Conservation (phyloP, 2,113 vertebrate genomes). For the Heliornis fulica region DNA sequence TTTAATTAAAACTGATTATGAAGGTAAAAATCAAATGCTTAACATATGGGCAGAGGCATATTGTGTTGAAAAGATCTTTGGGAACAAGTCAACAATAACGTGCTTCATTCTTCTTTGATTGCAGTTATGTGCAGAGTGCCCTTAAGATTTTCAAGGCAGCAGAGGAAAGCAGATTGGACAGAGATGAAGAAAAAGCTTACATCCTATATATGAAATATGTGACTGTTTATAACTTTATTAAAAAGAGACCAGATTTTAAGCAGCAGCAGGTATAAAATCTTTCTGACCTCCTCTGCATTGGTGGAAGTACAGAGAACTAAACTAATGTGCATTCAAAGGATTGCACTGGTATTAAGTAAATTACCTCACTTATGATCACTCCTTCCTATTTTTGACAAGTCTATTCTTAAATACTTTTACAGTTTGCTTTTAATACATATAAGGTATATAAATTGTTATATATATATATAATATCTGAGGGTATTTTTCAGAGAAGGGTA, state of each 20-base stretch:
- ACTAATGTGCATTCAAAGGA: neutral
- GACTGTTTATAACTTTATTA: constrained; percentile 90
- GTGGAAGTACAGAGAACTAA: neutral
- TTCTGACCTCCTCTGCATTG: constrained; percentile 10
- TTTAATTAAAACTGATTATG: neutral
- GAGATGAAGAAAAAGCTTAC: constrained; percentile 96
- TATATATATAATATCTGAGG: no score
- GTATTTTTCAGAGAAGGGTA: neutral
- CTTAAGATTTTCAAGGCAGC: constrained; percentile 96
- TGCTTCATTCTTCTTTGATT: constrained; percentile 40
- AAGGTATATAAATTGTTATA: neutral
- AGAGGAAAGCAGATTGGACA: constrained; percentile 89
- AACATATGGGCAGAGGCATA: neutral
- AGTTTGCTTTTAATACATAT: neutral
- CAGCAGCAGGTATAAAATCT: constrained; percentile 85
- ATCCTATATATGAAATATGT: constrained; percentile 97
- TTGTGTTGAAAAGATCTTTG: neutral
- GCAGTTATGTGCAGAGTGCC: constrained; percentile 91
- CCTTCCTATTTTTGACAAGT: neutral
- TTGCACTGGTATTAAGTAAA: neutral
- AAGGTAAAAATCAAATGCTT: neutral
- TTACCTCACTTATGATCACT: neutral
- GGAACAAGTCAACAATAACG: neutral
- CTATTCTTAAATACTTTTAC: neutral
- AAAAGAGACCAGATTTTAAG: constrained; percentile 93